phyloP scores from a whole-genome alignment of 37 sponge, comb jelly and placozoan genomes.

The Petrosia ficiformis region DNA sequence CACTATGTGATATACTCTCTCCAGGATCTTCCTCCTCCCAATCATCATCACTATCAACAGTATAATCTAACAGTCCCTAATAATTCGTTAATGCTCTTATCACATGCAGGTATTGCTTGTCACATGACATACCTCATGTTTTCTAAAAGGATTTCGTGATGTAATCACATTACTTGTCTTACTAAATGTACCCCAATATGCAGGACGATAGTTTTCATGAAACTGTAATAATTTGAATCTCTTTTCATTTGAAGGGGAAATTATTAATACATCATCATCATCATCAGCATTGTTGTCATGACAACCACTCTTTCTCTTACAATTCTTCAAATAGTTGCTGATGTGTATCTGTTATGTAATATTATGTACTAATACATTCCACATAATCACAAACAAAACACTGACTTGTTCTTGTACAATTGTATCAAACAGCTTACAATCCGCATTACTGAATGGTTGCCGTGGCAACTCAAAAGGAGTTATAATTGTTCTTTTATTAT shows the following conservation, averaged over 20 bases:
- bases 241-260: neutral
- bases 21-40: slow-evolving; percentile 98
- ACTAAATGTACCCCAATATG: slow-evolving; percentile 92
- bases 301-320: neutral
- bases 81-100: neutral
- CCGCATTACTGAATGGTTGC: too few relatives aligned
- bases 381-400: too few relatives aligned
- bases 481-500: too few relatives aligned
- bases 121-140: slow-evolving; percentile 35
- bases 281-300: neutral
- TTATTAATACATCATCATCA: neutral
- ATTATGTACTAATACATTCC: too few relatives aligned
- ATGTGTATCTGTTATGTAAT: too few relatives aligned
- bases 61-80: slow-evolving; percentile 65
- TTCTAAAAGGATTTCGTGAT: slow-evolving; percentile 82
- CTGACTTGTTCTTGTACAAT: too few relatives aligned
- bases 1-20: slow-evolving; percentile 78
- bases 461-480: too few relatives aligned
- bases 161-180: slow-evolving; percentile 49
- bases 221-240: slow-evolving; percentile 87
- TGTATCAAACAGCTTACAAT: too few relatives aligned
- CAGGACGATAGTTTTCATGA: slow-evolving; percentile 88
- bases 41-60: slow-evolving; percentile 95
- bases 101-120: neutral
- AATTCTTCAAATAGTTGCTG: too few relatives aligned